Percentiles rank a stretch among this genome's conserved stretches.
Conservation (phyloP, 2,888 invertebrate genomes). For the Agelastica alni region DNA sequence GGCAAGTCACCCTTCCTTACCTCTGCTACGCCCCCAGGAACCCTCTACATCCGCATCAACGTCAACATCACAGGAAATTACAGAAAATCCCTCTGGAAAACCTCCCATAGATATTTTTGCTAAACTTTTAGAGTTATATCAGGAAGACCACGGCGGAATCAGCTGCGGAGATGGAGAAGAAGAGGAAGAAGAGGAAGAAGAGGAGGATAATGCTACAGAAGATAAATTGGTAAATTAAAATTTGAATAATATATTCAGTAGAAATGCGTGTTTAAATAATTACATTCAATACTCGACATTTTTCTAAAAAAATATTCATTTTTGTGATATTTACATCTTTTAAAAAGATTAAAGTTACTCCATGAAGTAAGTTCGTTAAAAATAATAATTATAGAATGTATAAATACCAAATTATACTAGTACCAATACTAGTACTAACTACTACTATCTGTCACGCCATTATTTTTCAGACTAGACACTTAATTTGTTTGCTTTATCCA, state of each 20-base stretch:
- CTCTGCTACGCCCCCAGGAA: conserved; percentile 51
- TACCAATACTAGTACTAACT: no score
- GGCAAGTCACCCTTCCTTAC: conserved; percentile 50
- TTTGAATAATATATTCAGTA: neutral
- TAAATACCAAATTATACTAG: no score
- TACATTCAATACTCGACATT: no score
- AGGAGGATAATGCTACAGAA: conserved; percentile 18
- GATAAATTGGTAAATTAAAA: conserved; percentile 1
- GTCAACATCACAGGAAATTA: conserved; percentile 31
- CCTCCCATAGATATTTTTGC: conserved; percentile 54
- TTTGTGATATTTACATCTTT: neutral
- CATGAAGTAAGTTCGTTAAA: no score
- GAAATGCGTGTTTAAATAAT: neutral
- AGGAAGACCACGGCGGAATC: conserved; percentile 45
- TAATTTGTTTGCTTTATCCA: no score
- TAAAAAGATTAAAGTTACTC: neutral
- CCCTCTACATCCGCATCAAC: conserved; percentile 32
- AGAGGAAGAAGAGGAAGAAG: conserved; percentile 23
- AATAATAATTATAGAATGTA: no score
- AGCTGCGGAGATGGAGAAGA: conserved; percentile 24
- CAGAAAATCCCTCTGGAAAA: conserved; percentile 40
- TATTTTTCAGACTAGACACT: no score
- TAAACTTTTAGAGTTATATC: conserved; percentile 54
- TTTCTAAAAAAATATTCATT: no score
- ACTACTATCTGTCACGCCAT: no score